Percentiles rank a stretch among this genome's conserved stretches.
Evolutionary conservation across 2,113 vertebrate species (phyloP).

Genomic region (Toxotes chatareus): DNA sequence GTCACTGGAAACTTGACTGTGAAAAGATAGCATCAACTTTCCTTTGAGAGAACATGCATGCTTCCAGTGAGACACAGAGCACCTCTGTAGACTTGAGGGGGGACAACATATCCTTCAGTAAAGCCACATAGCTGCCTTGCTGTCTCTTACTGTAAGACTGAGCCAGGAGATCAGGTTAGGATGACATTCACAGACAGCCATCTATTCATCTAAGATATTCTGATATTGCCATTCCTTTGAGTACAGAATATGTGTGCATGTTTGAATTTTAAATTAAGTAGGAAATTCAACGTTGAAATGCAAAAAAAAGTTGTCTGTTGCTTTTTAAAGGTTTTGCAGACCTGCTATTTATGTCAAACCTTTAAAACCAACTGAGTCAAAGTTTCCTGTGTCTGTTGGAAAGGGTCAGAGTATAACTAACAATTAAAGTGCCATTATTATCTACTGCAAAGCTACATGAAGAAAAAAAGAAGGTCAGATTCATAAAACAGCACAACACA

Average conservation of each 20-base stretch:
- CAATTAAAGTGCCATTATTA: slow-evolving; percentile 41
- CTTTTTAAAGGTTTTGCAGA: slow-evolving; percentile 1
- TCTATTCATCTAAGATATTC: slow-evolving; percentile 29
- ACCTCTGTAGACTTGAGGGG: slow-evolving; percentile 41
- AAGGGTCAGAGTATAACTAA: slow-evolving; percentile 5
- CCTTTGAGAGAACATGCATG: slow-evolving; percentile 48
- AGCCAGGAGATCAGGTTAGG: slow-evolving; percentile 43
- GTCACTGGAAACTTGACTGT: slow-evolving; percentile 57
- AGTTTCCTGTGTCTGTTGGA: slow-evolving; percentile 47
- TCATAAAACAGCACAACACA: slow-evolving; percentile 28
- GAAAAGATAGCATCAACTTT: slow-evolving; percentile 70
- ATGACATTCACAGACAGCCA: slow-evolving; percentile 43
- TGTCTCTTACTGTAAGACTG: slow-evolving; percentile 11
- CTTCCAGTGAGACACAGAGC: slow-evolving; percentile 39
- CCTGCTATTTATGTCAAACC: slow-evolving; percentile 5
- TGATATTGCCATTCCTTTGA: neutral
- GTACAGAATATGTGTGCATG: neutral
- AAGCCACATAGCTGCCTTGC: slow-evolving; percentile 45
- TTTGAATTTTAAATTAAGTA: neutral
- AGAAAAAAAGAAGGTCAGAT: slow-evolving; percentile 17
- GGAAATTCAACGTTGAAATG: slow-evolving; percentile 4
- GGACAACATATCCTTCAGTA: slow-evolving; percentile 30
- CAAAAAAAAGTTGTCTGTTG: neutral
- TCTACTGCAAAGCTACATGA: slow-evolving; percentile 18
- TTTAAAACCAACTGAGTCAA: slow-evolving; percentile 41